Evolutionary conservation across 2,797 vertebrate genomes (phyloP).

Genomic region (Spinibarbus caldwelli): DNA sequence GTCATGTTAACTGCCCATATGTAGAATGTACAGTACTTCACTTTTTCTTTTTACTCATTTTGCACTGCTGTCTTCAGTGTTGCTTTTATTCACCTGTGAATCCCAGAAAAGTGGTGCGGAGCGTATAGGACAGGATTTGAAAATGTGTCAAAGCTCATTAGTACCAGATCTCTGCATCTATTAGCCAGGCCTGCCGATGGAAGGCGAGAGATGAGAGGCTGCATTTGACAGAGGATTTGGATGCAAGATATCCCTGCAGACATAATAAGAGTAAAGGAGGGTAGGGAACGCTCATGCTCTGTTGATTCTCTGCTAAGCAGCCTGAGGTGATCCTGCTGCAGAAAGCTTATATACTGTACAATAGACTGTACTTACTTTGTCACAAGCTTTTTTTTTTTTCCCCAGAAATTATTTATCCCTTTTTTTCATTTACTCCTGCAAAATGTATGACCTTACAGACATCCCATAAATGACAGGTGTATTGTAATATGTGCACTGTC

Average conservation of each 20-base stretch:
- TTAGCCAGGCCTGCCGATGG: neutral
- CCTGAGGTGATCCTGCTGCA: neutral
- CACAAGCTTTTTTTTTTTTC: neutral
- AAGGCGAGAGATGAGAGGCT: slow-evolving; percentile 10
- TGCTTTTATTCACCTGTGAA: slow-evolving; percentile 35
- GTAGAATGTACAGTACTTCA: neutral
- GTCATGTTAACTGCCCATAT: neutral
- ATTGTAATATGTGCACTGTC: slow-evolving; percentile 13
- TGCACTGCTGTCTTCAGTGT: slow-evolving; percentile 8
- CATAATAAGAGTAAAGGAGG: slow-evolving; percentile 34
- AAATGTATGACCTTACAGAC: neutral
- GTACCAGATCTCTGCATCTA: slow-evolving; percentile 38
- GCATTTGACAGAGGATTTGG: slow-evolving; percentile 26
- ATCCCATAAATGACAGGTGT: neutral
- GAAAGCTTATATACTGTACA: neutral
- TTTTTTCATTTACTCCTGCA: neutral
- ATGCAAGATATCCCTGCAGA: slow-evolving; percentile 40
- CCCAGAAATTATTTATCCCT: neutral
- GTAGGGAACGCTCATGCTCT: slow-evolving; percentile 21
- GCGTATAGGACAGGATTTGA: slow-evolving; percentile 30
- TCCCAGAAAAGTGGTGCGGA: neutral
- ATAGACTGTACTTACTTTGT: slow-evolving; percentile 3
- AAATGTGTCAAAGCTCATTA: slow-evolving; percentile 48
- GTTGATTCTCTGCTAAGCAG: slow-evolving; percentile 12
- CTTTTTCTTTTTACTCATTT: neutral